Evolutionary conservation across 1,140 invertebrate species (phyloP), one percentile per base, ranked within the genome.

Genomic region (Pemphigus obesinymphae): DNA sequence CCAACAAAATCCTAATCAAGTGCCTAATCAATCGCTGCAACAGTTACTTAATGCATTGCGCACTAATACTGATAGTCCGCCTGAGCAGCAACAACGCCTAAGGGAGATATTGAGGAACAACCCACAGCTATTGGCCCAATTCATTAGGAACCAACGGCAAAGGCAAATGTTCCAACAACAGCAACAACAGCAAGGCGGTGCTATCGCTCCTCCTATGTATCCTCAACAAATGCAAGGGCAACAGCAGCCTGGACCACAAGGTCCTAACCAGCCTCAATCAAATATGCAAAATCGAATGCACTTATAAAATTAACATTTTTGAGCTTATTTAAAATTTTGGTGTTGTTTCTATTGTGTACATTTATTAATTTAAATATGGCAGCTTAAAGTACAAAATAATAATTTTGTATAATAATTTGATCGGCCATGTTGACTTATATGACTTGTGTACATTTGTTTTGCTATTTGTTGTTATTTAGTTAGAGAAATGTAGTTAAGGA

Each of bases 101-200:
- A 89, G 98, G 40, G 92, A 93, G 84, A 97, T 99, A 85, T 91
- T 99, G 63, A 97, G 97, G 87, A 93, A 93, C 66, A 97, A 98
- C 89, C 97, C 97, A 63, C 95, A 95, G 82, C 89, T 99, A 15
- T 98, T 98, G 96, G 96, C 97, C 80, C 95, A 96, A 70, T 97
- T 98, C 86, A 96, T 99, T 78, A 97, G 97, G 87, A 95, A 97
- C 11, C 76, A 70, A 29, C 82, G 81, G n/a, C 82, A 84, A 76
- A 53, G 50, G 17, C 48, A 40, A 34, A 68, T 73, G 43, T 70
- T 58, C 26, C 70, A 75, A 43, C 78, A 82, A 81, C 80, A 75
- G 23, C 61, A 26, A 66, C 82, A 66, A 83, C 86, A 87, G 82
- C 87, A 88, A 82, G 82, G 84, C 87, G 86, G 85, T 68, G 84